Percentiles rank a stretch among this genome's conserved stretches.
Conservation (phyloP, 2,797 vertebrate species). For the Cynopterus sphinx region DNA sequence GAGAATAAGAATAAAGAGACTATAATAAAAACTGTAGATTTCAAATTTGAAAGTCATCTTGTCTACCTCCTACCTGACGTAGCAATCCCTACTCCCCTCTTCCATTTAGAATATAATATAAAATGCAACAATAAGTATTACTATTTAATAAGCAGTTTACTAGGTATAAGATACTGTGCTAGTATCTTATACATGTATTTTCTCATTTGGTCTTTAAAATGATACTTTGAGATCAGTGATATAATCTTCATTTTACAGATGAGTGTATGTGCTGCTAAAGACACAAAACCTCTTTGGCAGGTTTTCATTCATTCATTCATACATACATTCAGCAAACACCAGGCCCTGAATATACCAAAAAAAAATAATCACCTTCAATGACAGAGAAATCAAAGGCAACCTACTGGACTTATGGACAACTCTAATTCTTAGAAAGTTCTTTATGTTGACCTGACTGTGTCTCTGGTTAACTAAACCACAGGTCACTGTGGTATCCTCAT, state of each 20-base stretch:
- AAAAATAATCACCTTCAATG: not conserved
- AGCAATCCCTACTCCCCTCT: not conserved
- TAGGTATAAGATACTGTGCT: not conserved
- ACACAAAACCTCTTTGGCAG: not conserved
- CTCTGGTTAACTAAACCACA: not conserved
- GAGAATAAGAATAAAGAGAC: not conserved
- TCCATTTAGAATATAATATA: not conserved
- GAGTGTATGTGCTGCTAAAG: not conserved
- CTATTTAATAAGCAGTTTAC: not conserved
- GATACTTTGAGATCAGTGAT: not conserved
- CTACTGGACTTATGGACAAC: not conserved
- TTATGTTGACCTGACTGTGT: not conserved
- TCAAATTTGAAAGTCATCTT: not conserved
- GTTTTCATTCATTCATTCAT: not conserved
- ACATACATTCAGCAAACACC: not conserved
- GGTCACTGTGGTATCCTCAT: not conserved
- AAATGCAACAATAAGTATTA: not conserved
- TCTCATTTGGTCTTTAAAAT: conserved; percentile 1
- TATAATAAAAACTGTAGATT: not conserved
- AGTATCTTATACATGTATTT: not conserved
- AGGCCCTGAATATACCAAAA: not conserved
- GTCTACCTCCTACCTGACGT: not conserved
- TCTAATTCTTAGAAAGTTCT: conserved; percentile 1
- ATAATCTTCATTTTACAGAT: not conserved
- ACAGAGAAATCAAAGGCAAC: not conserved